These are phyloP conservation scores for Ophion costatus DNA, from an alignment of 2,888 invertebrate genomes.

Conservation along the genomic window DNA sequence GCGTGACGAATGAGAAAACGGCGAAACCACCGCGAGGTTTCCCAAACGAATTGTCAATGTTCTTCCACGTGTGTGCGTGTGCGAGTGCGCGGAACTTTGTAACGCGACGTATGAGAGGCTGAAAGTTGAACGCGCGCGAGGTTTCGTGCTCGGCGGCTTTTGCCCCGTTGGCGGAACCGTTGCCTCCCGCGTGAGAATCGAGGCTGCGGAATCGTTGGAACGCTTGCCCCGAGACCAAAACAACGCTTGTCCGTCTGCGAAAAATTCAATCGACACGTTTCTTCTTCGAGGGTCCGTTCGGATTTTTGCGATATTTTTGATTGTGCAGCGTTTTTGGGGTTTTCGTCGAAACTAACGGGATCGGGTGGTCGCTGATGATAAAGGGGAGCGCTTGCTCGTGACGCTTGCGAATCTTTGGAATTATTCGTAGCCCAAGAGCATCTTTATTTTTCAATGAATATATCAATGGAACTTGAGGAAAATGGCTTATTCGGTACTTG, in stretches of 20 bases:
- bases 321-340: background rate
- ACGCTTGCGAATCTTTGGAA: background rate
- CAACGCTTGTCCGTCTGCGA: too few relatives aligned
- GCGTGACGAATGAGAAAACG: background rate
- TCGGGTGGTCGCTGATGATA: too few relatives aligned
- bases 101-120: slow-evolving; percentile 7
- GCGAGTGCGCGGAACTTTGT: background rate
- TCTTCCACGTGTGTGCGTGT: slow-evolving; percentile 35
- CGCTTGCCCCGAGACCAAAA: too few relatives aligned
- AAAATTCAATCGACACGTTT: too few relatives aligned
- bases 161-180: background rate
- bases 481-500: background rate
- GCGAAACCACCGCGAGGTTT: background rate
- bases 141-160: slow-evolving; percentile 16
- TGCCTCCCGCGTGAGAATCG: too few relatives aligned
- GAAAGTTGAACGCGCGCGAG: slow-evolving; percentile 3
- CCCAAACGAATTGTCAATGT: slow-evolving; percentile 30
- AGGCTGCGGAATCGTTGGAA: too few relatives aligned
- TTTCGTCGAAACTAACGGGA: background rate
- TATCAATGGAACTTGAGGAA: background rate
- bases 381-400: background rate
- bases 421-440: background rate
- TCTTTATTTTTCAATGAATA: background rate
- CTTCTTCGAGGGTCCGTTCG: too few relatives aligned
- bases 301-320: background rate